Conservation (phyloP, 2,888 invertebrate species). For the Caenorhabditis imperialis region DNA sequence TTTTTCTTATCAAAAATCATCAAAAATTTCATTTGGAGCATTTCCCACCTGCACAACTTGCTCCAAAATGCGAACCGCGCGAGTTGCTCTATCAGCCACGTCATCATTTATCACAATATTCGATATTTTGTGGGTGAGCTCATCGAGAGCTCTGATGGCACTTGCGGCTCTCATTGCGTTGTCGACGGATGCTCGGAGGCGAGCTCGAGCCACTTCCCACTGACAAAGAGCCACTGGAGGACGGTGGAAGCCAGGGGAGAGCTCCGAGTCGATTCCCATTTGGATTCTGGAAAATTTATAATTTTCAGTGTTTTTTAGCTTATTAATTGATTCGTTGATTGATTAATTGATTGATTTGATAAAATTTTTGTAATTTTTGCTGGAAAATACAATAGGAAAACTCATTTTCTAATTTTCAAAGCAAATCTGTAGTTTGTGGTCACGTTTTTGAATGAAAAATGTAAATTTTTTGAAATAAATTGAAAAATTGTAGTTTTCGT, state of each 20-base stretch:
- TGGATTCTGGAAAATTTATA: constrained; percentile 44
- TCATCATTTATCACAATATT: constrained; percentile 64
- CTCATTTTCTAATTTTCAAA: too few species aligned
- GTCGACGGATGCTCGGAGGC: constrained; percentile 61
- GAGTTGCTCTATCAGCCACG: constrained; percentile 54
- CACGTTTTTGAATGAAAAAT: too few species aligned
- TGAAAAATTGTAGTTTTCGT: too few species aligned
- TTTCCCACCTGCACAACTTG: constrained; percentile 35
- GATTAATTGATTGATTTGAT: too few species aligned
- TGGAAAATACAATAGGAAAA: too few species aligned
- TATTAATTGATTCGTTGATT: too few species aligned
- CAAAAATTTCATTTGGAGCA: too few species aligned
- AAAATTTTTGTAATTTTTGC: too few species aligned
- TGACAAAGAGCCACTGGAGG: constrained; percentile 57
- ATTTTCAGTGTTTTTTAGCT: too few species aligned
- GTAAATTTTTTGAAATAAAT: too few species aligned
- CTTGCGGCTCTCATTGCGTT: constrained; percentile 62
- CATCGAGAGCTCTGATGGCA: constrained; percentile 56
- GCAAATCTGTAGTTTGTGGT: too few species aligned
- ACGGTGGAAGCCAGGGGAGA: constrained; percentile 51
- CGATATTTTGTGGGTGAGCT: constrained; percentile 49
- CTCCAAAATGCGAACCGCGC: constrained; percentile 42
- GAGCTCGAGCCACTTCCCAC: constrained; percentile 65
- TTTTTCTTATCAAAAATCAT: too few species aligned
- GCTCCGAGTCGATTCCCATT: constrained; percentile 60